Evolutionary conservation across 2,113 vertebrate genomes (phyloP).

Genomic region (Plecotus auritus): DNA sequence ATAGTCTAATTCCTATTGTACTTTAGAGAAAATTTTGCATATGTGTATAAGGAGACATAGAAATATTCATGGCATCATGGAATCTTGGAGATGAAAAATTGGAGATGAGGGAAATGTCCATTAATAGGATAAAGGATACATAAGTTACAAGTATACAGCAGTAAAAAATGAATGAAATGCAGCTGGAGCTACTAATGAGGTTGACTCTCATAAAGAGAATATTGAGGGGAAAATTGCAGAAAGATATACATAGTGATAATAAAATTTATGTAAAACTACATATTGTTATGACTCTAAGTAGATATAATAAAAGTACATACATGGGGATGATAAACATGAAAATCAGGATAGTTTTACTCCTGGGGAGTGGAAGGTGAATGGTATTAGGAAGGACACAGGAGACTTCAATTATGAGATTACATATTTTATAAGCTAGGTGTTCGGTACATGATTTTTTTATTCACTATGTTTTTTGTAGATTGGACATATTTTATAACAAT

Average conservation of each 20-base stretch:
- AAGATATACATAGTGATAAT: background rate
- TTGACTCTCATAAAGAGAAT: background rate
- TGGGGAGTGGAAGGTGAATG: background rate
- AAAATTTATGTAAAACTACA: background rate
- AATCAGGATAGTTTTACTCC: background rate
- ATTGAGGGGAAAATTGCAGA: background rate
- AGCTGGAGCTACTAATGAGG: background rate
- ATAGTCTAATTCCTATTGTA: background rate
- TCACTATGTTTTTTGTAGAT: background rate
- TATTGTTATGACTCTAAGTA: background rate
- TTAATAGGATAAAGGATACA: background rate
- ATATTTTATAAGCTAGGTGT: background rate
- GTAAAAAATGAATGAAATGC: background rate
- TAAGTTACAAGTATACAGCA: background rate
- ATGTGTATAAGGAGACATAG: background rate
- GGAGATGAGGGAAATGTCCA: background rate
- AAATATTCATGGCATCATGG: background rate
- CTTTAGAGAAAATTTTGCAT: background rate
- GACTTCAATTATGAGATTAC: background rate
- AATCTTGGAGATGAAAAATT: slow-evolving; percentile 1
- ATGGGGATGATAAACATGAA: background rate
- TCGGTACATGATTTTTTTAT: background rate
- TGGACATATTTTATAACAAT: background rate
- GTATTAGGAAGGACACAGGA: background rate
- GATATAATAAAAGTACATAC: background rate